Percentiles rank a stretch among this genome's conserved stretches.
These are phyloP conservation scores for Pardosa pseudoannulata DNA, from an alignment of 2,888 invertebrate genomes.

Conservation along the genomic window DNA sequence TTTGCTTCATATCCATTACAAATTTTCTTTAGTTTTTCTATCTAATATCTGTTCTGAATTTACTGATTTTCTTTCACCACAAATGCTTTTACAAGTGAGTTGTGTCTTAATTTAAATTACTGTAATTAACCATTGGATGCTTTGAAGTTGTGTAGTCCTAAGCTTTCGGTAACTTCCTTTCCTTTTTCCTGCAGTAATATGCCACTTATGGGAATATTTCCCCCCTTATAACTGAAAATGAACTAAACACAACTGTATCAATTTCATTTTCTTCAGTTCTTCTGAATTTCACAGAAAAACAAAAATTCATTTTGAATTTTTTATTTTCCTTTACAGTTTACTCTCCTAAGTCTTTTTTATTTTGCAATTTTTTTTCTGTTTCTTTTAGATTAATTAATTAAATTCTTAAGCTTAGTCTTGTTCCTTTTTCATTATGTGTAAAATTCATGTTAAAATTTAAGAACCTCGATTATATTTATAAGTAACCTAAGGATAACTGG, in stretches of 20 bases:
- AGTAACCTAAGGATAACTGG: no score
- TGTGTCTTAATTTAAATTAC: neutral
- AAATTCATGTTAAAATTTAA: no score
- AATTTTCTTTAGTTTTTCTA: conserved; percentile 8
- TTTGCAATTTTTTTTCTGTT: neutral
- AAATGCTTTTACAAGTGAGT: conserved; percentile 10
- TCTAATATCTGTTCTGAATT: neutral
- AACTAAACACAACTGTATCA: conserved; percentile 2
- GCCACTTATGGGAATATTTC: neutral
- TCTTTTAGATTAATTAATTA: neutral
- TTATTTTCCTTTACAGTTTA: conserved; percentile 7
- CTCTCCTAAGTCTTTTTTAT: neutral
- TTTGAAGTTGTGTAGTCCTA: conserved; percentile 22
- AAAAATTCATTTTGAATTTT: conserved; percentile 11
- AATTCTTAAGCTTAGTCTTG: no score
- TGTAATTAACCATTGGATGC: conserved; percentile 16
- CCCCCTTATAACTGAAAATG: neutral
- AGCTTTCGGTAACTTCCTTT: conserved; percentile 9
- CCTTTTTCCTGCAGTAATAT: conserved; percentile 7
- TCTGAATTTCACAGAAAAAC: conserved; percentile 13
- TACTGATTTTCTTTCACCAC: conserved; percentile 14
- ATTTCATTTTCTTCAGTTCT: conserved; percentile 20
- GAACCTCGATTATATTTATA: no score
- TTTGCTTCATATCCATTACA: conserved; percentile 8
- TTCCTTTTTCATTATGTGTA: no score